Evolutionary conservation across 2,797 vertebrate genomes (phyloP).

Genomic region (Kryptolebias ocellatus): DNA sequence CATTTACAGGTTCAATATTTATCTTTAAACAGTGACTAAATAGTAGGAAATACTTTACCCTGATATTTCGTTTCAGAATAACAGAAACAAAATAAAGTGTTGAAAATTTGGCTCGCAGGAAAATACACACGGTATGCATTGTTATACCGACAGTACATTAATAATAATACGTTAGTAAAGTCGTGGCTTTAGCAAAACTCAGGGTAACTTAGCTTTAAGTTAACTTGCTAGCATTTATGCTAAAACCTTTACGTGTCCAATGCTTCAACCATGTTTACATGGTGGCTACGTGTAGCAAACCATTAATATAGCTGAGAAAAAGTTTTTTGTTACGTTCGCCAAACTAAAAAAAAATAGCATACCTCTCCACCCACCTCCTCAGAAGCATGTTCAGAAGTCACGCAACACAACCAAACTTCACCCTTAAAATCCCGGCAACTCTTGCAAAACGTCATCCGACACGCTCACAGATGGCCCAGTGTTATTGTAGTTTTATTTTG

Average conservation of each 20-base stretch:
- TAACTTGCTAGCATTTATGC: constrained; percentile 36
- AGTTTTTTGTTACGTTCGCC: not conserved
- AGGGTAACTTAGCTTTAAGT: not conserved
- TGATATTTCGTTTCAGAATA: no score
- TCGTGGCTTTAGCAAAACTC: constrained; percentile 13
- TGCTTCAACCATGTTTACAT: not conserved
- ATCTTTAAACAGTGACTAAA: no score
- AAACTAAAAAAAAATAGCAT: not conserved
- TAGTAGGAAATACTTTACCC: no score
- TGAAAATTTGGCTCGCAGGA: not conserved
- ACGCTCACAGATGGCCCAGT: not conserved
- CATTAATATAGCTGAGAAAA: rapidly evolving
- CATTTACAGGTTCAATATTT: no score
- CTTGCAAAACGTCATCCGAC: constrained; percentile 37
- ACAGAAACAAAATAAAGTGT: not conserved
- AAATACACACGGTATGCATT: not conserved
- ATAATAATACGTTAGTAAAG: not conserved
- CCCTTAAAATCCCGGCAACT: constrained; percentile 67
- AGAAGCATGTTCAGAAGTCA: constrained; percentile 9
- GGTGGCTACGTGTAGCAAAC: not conserved
- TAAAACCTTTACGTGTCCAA: not conserved
- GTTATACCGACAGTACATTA: not conserved
- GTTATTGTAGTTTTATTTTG: constrained; percentile 62
- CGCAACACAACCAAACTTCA: not conserved
- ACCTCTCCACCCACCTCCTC: constrained; percentile 30